Evolutionary conservation across 2,888 invertebrate species (phyloP).

Genomic region (Slavum lentiscoides): DNA sequence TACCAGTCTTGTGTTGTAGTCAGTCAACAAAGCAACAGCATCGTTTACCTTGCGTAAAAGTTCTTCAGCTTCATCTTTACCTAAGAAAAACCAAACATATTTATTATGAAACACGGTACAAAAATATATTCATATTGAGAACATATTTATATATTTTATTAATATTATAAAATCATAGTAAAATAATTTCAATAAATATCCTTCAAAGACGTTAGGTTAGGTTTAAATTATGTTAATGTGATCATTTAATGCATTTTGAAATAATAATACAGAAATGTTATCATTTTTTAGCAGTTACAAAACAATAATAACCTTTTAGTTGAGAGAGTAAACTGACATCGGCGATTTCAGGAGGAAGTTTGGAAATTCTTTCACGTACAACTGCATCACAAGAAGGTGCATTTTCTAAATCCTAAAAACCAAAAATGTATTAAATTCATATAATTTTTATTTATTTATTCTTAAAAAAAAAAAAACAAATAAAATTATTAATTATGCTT

Average conservation of each 20-base stretch:
- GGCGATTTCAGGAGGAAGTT: conserved; percentile 90
- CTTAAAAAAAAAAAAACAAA: not conserved
- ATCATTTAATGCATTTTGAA: too few relatives aligned
- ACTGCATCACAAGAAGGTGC: conserved; percentile 94
- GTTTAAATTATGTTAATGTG: too few relatives aligned
- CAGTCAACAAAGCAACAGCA: conserved; percentile 81
- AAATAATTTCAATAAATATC: not conserved
- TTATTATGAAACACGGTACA: not conserved
- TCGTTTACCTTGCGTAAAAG: conserved; percentile 83
- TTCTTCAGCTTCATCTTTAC: conserved; percentile 77
- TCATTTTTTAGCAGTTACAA: not conserved
- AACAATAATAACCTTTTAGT: conserved; percentile 70
- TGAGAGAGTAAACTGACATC: conserved; percentile 85
- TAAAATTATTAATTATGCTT: too few relatives aligned
- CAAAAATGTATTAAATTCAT: conserved; percentile 59
- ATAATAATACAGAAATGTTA: not conserved
- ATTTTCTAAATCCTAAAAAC: conserved; percentile 81
- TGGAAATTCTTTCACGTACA: conserved; percentile 89
- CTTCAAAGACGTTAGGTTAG: too few relatives aligned
- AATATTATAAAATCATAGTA: not conserved
- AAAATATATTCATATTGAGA: not conserved
- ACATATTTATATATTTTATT: not conserved
- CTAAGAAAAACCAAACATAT: conserved; percentile 59
- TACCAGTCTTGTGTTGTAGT: conserved; percentile 84
- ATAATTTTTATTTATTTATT: not conserved